Conservation (phyloP, 2,888 invertebrate genomes). For the Spilarctia lutea region DNA sequence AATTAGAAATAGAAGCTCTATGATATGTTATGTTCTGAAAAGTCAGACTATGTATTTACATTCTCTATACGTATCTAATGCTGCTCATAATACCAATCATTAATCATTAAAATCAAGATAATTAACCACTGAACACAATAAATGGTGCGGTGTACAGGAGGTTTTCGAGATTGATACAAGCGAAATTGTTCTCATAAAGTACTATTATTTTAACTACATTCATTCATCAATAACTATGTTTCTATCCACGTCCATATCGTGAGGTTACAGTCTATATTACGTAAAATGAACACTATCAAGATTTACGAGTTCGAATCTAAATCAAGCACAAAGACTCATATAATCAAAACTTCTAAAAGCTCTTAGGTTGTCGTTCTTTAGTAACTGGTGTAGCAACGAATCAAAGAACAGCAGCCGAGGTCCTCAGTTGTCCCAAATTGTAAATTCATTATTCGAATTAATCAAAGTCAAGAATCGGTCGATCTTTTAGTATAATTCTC, state of each 20-base stretch:
- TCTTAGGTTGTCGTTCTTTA: neutral
- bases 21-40: neutral
- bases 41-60: neutral
- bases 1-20: neutral
- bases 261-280: neutral
- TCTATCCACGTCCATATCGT: neutral
- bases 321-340: slow-evolving; percentile 8
- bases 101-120: too few species aligned
- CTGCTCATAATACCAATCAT: neutral
- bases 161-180: neutral
- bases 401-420: slow-evolving; percentile 10
- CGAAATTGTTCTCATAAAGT: neutral
- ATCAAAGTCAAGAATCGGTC: slow-evolving; percentile 64
- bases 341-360: slow-evolving; percentile 12
- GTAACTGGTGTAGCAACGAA: neutral
- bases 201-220: slow-evolving; percentile 1
- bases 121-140: neutral
- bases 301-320: neutral
- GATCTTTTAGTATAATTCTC: slow-evolving; percentile 34
- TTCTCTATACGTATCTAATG: neutral
- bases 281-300: neutral
- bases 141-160: neutral
- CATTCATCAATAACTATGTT: neutral
- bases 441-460: slow-evolving; percentile 75
- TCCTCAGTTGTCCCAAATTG: slow-evolving; percentile 43